Percentiles rank a stretch among this genome's conserved stretches.
These are phyloP conservation scores for Psilopsiagon aymara DNA, from an alignment of 2,113 vertebrate species.

Conservation along the genomic window DNA sequence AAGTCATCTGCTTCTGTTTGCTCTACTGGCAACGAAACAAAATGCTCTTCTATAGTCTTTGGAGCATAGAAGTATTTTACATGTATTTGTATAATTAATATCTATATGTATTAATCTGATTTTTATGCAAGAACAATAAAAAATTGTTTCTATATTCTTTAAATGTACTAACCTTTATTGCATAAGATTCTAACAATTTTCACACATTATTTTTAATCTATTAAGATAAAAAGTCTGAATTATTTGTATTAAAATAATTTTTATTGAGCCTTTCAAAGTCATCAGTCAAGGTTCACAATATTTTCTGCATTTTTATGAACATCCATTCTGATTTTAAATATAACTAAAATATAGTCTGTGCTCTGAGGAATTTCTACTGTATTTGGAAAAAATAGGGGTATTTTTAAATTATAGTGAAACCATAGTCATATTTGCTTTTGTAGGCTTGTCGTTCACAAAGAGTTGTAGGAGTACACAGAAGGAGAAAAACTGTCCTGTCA, in stretches of 20 bases:
- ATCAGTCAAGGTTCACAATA: background rate
- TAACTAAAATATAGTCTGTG: background rate
- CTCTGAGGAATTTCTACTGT: background rate
- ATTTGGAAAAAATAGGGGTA: background rate
- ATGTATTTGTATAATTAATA: background rate
- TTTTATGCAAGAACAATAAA: background rate
- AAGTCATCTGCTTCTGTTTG: background rate
- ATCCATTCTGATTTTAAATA: background rate
- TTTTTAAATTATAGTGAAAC: background rate
- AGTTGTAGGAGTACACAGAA: background rate
- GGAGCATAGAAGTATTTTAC: background rate
- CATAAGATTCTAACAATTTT: background rate
- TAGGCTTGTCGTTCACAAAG: background rate
- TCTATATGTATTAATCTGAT: background rate
- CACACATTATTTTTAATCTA: background rate
- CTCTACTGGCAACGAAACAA: background rate
- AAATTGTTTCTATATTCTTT: background rate
- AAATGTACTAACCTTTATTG: background rate
- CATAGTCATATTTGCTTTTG: background rate
- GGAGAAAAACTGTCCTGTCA: background rate
- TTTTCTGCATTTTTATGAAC: background rate
- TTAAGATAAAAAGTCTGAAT: background rate
- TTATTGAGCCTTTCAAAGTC: background rate
- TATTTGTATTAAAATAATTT: background rate
- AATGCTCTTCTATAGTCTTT: background rate